A percentile compares a stretch with the other conserved stretches of the same genome.
These are phyloP conservation scores for Tinamus guttatus DNA, from an alignment of 2,113 vertebrate species.

Conservation along the genomic window DNA sequence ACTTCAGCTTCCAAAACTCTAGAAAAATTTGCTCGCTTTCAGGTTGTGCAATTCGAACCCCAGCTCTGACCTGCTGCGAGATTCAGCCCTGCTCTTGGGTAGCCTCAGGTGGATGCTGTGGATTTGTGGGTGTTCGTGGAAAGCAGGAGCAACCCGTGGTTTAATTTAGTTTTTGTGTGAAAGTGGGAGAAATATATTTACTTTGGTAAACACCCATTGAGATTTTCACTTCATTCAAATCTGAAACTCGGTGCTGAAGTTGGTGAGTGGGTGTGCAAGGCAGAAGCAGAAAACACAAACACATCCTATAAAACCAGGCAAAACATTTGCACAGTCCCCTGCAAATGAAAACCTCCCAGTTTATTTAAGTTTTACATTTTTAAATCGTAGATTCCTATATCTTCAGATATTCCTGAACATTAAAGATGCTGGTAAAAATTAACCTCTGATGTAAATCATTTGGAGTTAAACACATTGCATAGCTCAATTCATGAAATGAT, in stretches of 20 bases:
- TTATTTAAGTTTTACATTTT: background rate
- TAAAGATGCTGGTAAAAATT: constrained; percentile 2
- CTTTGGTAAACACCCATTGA: constrained; percentile 69
- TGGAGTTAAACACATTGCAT: background rate
- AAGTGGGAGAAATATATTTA: constrained; percentile 35
- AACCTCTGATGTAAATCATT: background rate
- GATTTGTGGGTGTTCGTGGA: background rate
- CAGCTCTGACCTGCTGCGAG: background rate
- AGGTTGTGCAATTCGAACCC: background rate
- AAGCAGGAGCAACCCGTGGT: constrained; percentile 14
- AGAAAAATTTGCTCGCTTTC: background rate
- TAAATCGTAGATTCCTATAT: background rate
- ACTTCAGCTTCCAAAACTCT: background rate
- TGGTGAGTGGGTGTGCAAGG: constrained; percentile 67
- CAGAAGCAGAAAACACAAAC: constrained; percentile 47
- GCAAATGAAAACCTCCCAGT: background rate
- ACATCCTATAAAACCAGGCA: constrained; percentile 36
- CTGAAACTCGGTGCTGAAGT: background rate
- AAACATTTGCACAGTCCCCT: background rate
- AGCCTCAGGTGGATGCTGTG: constrained; percentile 34
- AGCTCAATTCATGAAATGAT: background rate
- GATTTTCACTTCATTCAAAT: constrained; percentile 68
- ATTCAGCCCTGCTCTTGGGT: background rate
- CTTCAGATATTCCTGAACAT: background rate
- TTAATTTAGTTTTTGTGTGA: constrained; percentile 42